Percentiles rank a stretch among this genome's conserved stretches.
phyloP scores from a whole-genome alignment of 1,140 invertebrate species.

The Aphelinus certus region DNA sequence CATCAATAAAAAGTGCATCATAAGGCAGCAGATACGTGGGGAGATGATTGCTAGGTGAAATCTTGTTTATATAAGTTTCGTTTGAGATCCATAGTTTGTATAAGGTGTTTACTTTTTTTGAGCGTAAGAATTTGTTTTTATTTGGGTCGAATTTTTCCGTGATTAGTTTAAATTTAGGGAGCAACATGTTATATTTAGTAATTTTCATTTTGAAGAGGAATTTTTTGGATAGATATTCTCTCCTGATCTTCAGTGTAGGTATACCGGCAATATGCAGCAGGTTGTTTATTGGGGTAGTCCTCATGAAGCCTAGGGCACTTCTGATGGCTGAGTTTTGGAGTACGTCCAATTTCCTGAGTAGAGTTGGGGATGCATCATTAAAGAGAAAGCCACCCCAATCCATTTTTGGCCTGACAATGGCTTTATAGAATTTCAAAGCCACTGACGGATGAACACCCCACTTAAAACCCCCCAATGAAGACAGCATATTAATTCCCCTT shows the following conservation, averaged over 20 bases:
- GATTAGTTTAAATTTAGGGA: no score
- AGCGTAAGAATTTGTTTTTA: no score
- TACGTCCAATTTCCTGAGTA: constrained; percentile 21
- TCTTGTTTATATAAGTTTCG: no score
- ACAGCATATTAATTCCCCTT: constrained; percentile 32
- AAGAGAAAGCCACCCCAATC: constrained; percentile 39
- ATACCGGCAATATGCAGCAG: constrained; percentile 28
- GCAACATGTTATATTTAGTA: no score
- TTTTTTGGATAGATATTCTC: constrained; percentile 30
- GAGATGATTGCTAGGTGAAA: no score
- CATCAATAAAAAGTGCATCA: no score
- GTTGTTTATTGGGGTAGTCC: constrained; percentile 37
- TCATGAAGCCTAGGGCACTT: constrained; percentile 31
- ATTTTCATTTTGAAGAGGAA: constrained; percentile 7
- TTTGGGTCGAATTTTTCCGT: no score
- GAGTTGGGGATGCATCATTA: background rate
- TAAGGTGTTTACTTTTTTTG: no score
- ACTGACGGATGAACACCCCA: constrained; percentile 38
- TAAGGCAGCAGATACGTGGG: no score
- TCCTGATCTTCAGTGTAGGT: constrained; percentile 23
- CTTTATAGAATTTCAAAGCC: constrained; percentile 37
- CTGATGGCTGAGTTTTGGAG: constrained; percentile 38
- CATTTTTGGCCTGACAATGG: constrained; percentile 32
- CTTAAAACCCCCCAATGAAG: constrained; percentile 21
- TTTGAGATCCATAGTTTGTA: no score